phyloP scores from a whole-genome alignment of 2,797 vertebrate genomes.

The Betta splendens region DNA sequence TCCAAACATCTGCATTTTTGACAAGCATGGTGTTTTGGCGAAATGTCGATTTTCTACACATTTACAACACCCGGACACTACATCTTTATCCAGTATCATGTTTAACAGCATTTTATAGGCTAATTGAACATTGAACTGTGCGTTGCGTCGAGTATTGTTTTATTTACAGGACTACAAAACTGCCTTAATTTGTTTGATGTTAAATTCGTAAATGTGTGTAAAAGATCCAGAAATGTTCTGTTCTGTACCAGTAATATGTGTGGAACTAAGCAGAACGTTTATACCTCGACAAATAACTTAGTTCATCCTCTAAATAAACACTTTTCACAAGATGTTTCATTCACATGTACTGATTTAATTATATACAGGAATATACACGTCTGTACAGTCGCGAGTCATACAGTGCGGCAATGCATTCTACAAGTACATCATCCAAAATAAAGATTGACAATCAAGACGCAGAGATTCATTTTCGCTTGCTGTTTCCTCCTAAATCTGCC shows the following conservation, averaged over 20 bases:
- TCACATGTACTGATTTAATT: slow-evolving; percentile 79
- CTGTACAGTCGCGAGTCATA: slow-evolving; percentile 78
- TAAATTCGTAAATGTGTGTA: not conserved
- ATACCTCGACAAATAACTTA: not conserved
- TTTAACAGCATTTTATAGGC: not conserved
- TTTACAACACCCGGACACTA: not conserved
- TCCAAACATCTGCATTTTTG: slow-evolving; percentile 12
- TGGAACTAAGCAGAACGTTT: not conserved
- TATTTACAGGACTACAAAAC: not conserved
- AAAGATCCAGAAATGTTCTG: not conserved
- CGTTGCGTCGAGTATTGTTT: not conserved
- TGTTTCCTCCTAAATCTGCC: slow-evolving; percentile 51
- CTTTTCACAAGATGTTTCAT: slow-evolving; percentile 30
- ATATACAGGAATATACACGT: slow-evolving; percentile 84
- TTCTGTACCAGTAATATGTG: not conserved
- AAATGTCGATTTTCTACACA: slow-evolving; percentile 5
- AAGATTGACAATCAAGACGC: slow-evolving; percentile 66
- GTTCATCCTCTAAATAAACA: slow-evolving; percentile 15
- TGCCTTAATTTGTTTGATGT: not conserved
- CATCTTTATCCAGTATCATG: not conserved
- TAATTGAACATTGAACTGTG: too few relatives aligned
- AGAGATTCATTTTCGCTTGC: slow-evolving; percentile 43
- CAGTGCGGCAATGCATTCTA: slow-evolving; percentile 82
- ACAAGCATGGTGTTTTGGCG: not conserved
- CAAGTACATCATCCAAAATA: slow-evolving; percentile 69